Evolutionary conservation across 2,888 invertebrate species (phyloP).

Genomic region (Drosophila borborema): DNA sequence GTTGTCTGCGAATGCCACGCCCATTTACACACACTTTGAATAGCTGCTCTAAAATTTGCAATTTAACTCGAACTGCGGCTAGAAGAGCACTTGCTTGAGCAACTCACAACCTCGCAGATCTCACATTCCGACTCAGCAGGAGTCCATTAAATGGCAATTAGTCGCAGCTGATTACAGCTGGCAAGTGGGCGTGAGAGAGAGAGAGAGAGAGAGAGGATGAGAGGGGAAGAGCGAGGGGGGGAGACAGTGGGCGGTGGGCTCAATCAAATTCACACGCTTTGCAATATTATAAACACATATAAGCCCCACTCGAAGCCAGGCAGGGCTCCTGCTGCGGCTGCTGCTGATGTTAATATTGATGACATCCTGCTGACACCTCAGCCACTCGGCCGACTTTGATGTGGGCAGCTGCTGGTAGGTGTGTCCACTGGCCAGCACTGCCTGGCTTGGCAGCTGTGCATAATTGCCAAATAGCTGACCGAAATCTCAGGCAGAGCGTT

Average conservation of each 20-base stretch:
- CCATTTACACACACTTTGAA: constrained; percentile 11
- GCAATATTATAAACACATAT: constrained; percentile 67
- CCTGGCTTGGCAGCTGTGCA: constrained; percentile 54
- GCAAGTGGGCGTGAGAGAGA: neutral
- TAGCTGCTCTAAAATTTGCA: constrained; percentile 8
- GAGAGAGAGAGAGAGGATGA: constrained; percentile 33
- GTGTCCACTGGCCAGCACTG: constrained; percentile 24
- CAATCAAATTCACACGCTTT: constrained; percentile 72
- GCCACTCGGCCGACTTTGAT: constrained; percentile 56
- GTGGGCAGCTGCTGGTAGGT: constrained; percentile 40
- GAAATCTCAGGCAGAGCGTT: constrained; percentile 36
- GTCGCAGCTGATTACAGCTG: constrained; percentile 58
- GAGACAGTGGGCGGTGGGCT: constrained; percentile 6
- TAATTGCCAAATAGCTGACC: constrained; percentile 69
- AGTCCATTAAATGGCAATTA: constrained; percentile 71
- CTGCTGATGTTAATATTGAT: constrained; percentile 22
- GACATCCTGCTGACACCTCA: constrained; percentile 72
- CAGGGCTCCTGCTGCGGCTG: constrained; percentile 28
- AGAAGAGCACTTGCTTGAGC: constrained; percentile 4
- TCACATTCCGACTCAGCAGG: constrained; percentile 48
- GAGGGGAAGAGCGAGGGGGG: neutral
- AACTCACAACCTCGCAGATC: constrained; percentile 23
- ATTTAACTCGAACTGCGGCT: constrained; percentile 1
- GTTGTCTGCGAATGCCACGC: constrained; percentile 17
- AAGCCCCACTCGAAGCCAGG: neutral